Evolutionary conservation across 2,797 vertebrate genomes (phyloP).

Genomic region (Synaphobranchus kaupii): DNA sequence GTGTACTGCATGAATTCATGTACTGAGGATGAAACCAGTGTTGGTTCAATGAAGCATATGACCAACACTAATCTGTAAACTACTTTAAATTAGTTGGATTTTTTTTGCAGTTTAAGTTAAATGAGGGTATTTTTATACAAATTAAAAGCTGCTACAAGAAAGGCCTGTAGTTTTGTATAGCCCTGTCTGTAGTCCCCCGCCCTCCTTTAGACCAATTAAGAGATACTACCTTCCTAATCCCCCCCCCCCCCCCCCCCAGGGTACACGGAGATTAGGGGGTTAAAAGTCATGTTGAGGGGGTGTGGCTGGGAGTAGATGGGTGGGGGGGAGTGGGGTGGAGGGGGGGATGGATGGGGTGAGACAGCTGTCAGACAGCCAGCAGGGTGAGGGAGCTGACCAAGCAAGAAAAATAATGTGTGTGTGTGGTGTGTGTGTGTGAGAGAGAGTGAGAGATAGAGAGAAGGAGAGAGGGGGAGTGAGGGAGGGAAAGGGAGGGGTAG

Average conservation of each 20-base stretch:
- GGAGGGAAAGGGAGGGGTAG: not conserved
- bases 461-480: not conserved
- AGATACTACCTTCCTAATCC: constrained; percentile 5
- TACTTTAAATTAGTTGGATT: no score
- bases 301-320: not conserved
- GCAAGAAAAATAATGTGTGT: not conserved
- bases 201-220: not conserved
- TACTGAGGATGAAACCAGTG: not conserved
- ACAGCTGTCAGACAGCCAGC: not conserved
- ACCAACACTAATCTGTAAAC: not conserved
- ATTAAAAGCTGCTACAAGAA: not conserved
- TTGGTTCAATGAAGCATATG: not conserved
- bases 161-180: not conserved
- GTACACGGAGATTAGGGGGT: not conserved
- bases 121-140: not conserved
- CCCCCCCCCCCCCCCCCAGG: not conserved
- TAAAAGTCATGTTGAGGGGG: not conserved
- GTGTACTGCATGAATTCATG: not conserved
- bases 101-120: not conserved
- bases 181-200: not conserved
- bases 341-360: no score
- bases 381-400: not conserved
- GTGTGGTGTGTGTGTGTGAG: not conserved
- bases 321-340: no score
- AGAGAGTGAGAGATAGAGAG: not conserved